Evolutionary conservation across 2,888 invertebrate species (phyloP).

Genomic region (Lymantria dispar): DNA sequence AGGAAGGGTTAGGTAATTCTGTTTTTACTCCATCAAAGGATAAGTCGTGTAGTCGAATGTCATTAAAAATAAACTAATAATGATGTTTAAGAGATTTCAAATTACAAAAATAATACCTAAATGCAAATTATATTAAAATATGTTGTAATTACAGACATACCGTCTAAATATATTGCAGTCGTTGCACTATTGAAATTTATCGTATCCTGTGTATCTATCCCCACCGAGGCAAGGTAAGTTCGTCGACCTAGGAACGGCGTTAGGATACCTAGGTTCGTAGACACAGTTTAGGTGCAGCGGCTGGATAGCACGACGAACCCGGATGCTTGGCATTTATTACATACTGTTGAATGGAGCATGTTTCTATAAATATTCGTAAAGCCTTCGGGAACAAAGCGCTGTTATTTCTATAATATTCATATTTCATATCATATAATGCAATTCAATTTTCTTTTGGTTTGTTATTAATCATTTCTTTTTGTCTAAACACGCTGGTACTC

Average conservation of each 20-base stretch:
- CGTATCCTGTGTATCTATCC: slow-evolving; percentile 76
- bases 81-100: no score
- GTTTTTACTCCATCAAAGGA: no score
- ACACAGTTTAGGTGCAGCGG: slow-evolving; percentile 51
- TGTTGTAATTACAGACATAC: slow-evolving; percentile 40
- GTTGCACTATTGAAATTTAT: slow-evolving; percentile 80
- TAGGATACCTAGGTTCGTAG: slow-evolving; percentile 62
- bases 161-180: slow-evolving; percentile 56
- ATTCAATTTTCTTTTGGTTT: background rate
- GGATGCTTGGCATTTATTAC: slow-evolving; percentile 51
- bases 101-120: background rate
- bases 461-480: no score
- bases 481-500: no score
- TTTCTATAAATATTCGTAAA: background rate
- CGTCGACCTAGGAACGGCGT: slow-evolving; percentile 70
- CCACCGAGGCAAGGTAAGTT: slow-evolving; percentile 62
- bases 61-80: no score
- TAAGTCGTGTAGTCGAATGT: no score
- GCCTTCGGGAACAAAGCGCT: background rate
- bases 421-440: background rate
- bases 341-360: slow-evolving; percentile 16
- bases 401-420: background rate
- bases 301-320: slow-evolving; percentile 66
- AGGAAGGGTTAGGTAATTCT: no score
- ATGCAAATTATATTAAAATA: slow-evolving; percentile 30